Evolutionary conservation across 2,888 invertebrate species (phyloP).

Genomic region (Rhingia campestris): DNA sequence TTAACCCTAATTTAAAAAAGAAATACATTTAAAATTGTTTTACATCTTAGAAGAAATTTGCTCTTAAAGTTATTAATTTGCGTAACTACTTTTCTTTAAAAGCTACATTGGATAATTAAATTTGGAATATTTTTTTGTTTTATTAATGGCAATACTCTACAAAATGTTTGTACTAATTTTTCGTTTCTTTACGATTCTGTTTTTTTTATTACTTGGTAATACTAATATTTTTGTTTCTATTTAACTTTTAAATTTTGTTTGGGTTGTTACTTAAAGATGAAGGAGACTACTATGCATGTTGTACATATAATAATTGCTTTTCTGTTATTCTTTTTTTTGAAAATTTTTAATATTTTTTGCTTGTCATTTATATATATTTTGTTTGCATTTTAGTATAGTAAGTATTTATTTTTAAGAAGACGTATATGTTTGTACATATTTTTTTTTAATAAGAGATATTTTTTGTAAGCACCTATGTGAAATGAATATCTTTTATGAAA

Average conservation of each 20-base stretch:
- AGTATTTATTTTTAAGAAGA: slow-evolving; percentile 43
- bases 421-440: slow-evolving; percentile 42
- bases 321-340: slow-evolving; percentile 51
- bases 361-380: neutral
- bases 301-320: slow-evolving; percentile 72
- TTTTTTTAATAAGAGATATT: slow-evolving; percentile 17
- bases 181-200: slow-evolving; percentile 59
- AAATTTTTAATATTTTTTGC: slow-evolving; percentile 32
- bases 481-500: slow-evolving; percentile 55
- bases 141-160: slow-evolving; percentile 65
- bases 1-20: neutral
- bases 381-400: neutral
- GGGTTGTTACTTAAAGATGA: slow-evolving; percentile 26
- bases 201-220: slow-evolving; percentile 36
- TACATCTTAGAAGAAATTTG: slow-evolving; percentile 49
- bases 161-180: slow-evolving; percentile 74
- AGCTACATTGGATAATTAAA: slow-evolving; percentile 57
- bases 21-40: slow-evolving; percentile 1
- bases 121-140: slow-evolving; percentile 47
- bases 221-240: slow-evolving; percentile 28
- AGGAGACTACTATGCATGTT: slow-evolving; percentile 49
- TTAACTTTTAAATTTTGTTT: slow-evolving; percentile 3
- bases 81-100: slow-evolving; percentile 21
- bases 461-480: slow-evolving; percentile 63
- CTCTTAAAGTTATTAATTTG: slow-evolving; percentile 35